Conservation (phyloP, 2,113 vertebrate species). For the Philantomba maxwellii region DNA sequence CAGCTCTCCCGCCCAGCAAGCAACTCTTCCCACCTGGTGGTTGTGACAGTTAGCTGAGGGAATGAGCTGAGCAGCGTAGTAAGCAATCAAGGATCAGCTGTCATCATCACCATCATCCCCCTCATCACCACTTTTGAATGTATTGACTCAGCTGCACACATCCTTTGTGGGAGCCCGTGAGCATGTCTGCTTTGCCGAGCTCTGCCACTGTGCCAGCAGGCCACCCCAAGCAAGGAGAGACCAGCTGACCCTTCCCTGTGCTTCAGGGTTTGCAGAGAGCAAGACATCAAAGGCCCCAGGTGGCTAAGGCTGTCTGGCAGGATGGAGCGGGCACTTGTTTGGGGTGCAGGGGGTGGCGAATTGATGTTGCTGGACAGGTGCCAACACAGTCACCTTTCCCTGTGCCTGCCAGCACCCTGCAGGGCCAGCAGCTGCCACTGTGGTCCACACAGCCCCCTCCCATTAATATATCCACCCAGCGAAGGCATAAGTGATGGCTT, state of each 20-base stretch:
- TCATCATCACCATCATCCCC: neutral
- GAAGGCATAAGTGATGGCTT: neutral
- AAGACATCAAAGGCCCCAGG: too few species aligned
- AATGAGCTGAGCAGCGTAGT: neutral
- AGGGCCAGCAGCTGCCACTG: neutral
- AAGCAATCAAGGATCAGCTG: neutral
- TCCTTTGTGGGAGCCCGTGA: neutral
- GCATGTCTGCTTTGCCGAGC: rapidly evolving
- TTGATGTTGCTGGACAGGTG: neutral
- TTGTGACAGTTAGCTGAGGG: neutral
- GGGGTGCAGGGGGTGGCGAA: neutral
- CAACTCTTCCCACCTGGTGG: neutral
- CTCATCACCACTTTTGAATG: neutral
- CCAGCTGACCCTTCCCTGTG: neutral
- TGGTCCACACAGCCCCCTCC: rapidly evolving
- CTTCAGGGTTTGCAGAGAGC: neutral
- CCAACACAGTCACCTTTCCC: neutral
- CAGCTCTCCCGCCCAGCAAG: neutral
- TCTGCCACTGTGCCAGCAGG: rapidly evolving
- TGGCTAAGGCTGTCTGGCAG: neutral
- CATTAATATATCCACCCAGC: neutral
- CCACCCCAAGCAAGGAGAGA: rapidly evolving
- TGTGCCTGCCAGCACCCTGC: rapidly evolving
- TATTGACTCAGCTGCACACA: neutral
- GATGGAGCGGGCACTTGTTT: neutral